phyloP scores from a whole-genome alignment of 2,113 vertebrate species.

The Coracopsis vasa region DNA sequence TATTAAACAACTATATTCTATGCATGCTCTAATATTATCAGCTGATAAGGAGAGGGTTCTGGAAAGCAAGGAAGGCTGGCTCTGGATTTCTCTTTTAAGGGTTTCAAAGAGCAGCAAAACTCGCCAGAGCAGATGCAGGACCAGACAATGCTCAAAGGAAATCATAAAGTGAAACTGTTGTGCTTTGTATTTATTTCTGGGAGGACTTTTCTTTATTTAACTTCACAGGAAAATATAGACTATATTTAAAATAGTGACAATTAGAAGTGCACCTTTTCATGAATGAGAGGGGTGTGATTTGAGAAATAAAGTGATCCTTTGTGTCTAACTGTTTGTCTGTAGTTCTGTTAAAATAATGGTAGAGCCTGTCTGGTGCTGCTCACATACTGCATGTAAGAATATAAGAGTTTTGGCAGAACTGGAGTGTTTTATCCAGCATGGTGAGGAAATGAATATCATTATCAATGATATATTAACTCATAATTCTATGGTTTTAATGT shows the following conservation, averaged over 20 bases:
- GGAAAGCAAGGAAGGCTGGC: not conserved
- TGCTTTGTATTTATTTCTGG: constrained; percentile 49
- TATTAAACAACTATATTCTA: not conserved
- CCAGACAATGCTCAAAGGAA: constrained; percentile 35
- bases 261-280: constrained; percentile 28
- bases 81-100: not conserved
- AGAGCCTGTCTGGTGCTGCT: not conserved
- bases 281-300: constrained; percentile 35
- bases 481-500: not conserved
- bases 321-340: constrained; percentile 4
- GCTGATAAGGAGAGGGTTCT: not conserved
- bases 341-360: not conserved
- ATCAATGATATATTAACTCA: not conserved
- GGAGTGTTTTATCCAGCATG: not conserved
- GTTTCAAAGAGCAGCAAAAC: not conserved
- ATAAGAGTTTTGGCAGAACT: not conserved
- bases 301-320: constrained; percentile 62
- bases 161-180: not conserved
- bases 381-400: not conserved
- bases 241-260: constrained; percentile 26
- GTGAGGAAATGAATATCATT: not conserved
- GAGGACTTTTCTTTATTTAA: constrained; percentile 36
- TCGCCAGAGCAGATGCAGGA: not conserved
- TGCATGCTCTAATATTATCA: not conserved
- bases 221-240: not conserved